Evolutionary conservation across 2,888 invertebrate genomes (phyloP), one percentile per base, ranked within the genome.

Genomic region (Drosophila anomalata): DNA sequence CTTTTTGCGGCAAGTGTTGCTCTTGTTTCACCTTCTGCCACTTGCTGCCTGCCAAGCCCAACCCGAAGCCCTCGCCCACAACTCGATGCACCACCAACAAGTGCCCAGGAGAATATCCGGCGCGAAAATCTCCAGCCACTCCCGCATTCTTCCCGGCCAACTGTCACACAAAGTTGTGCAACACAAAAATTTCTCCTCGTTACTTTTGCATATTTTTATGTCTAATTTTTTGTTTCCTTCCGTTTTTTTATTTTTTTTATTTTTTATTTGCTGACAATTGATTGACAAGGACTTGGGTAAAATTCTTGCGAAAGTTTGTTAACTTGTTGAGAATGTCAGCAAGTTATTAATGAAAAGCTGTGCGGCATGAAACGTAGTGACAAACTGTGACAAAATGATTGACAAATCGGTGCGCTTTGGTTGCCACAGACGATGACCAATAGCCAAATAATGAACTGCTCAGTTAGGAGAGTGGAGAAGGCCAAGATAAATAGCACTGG

Each of bases 341-440:
- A 58, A 54, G 68, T 66, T 65, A 76, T 82, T 85, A 85, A 79
- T 78, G 69, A 68, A 82, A 75, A 67, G 46, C 61, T 69, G 17
- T 51, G 17, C 42, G 65, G 44, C 63, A n/a, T 6, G 11, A 71
- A 68, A 63, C 54, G 22, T 46, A 54, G 36, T 50, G 79, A 85
- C 69, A 70, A 70, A 76, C 73, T 69, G 41, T 47, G 72, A 65
- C 63, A 67, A 56, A 73, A 61, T 63, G 46, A 57, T 48, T 57
- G 73, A 60, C 73, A 82, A 67, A 39, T 48, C 55, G 26, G 47
- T 42, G 47, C 9, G 17, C 22, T 36, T 44, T 46, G 20, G 36
- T 12, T 17, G 26, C 41, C 22, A 9, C 24, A 22, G 26, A 24
- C n/a, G 57, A 26, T 65, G 52, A 66, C 54, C 59, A 24, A 75